Percentiles rank a stretch among this genome's conserved stretches.
Evolutionary conservation across 1,140 invertebrate genomes (phyloP).

Genomic region (Mamestra configurata): DNA sequence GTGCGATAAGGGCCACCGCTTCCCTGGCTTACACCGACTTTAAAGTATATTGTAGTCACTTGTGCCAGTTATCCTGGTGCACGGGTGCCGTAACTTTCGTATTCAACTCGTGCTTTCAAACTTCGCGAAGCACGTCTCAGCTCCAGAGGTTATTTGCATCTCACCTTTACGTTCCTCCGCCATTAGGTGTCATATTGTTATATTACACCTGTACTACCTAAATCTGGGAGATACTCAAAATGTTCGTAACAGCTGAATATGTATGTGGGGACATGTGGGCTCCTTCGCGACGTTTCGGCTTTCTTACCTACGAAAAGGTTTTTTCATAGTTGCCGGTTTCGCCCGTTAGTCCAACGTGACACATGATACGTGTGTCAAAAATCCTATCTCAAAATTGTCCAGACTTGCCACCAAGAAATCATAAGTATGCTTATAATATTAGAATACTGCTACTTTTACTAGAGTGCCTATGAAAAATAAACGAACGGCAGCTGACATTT

Average conservation of each 20-base stretch:
- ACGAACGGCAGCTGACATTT: no score
- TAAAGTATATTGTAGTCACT: conserved; percentile 74
- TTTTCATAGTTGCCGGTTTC: neutral
- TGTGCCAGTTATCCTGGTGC: conserved; percentile 67
- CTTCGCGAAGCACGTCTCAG: conserved; percentile 68
- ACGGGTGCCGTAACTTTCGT: conserved; percentile 63
- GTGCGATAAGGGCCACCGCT: conserved; percentile 73
- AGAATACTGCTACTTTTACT: no score
- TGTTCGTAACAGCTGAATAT: neutral
- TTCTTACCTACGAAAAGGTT: neutral
- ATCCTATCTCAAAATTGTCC: no score
- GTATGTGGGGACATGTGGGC: neutral
- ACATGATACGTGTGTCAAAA: neutral
- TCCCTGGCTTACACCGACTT: conserved; percentile 69
- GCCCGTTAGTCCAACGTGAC: neutral
- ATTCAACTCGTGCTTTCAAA: conserved; percentile 65
- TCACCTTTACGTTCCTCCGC: conserved; percentile 66
- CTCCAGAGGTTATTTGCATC: conserved; percentile 73
- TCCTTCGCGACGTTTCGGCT: neutral
- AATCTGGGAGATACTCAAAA: conserved; percentile 27
- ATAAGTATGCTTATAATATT: no score
- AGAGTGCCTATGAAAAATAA: no score
- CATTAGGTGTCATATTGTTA: conserved; percentile 68
- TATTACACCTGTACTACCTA: conserved; percentile 53
- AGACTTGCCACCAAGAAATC: no score